Percentiles rank a stretch among this genome's conserved stretches.
Conservation (phyloP, 2,888 invertebrate species). For the Rhaphigaster nebulosa region DNA sequence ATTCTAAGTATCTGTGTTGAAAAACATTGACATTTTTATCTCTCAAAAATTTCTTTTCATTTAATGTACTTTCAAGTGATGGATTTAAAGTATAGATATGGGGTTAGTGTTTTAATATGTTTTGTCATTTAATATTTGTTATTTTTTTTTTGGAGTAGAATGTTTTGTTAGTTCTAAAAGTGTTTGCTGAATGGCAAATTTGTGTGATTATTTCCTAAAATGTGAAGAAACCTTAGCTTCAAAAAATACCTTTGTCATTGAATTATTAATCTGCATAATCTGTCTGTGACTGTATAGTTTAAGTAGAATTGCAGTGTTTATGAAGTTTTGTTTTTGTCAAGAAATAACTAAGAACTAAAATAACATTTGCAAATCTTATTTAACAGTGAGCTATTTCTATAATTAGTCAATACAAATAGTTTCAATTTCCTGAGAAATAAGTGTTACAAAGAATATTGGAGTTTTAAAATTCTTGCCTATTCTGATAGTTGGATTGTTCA, state of each 20-base stretch:
- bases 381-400: slow-evolving; percentile 26
- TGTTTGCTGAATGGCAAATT: background rate
- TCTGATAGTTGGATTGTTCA: background rate
- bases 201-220: background rate
- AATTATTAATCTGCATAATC: background rate
- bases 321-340: background rate
- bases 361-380: slow-evolving; percentile 11
- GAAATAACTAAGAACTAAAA: background rate
- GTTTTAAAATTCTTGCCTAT: background rate
- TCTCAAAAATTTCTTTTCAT: background rate
- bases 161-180: background rate
- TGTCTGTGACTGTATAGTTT: background rate
- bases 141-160: background rate
- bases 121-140: background rate
- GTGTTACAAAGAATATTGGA: background rate
- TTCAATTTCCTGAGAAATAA: background rate
- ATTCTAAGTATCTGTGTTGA: background rate
- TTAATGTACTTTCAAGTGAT: background rate
- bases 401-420: slow-evolving; percentile 8
- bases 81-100: background rate
- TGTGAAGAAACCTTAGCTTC: background rate
- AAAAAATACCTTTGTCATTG: slow-evolving; percentile 38
- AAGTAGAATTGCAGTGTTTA: background rate
- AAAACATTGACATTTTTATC: background rate
- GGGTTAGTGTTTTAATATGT: slow-evolving; percentile 7